phyloP scores from a whole-genome alignment of 2,113 vertebrate species.

The Sander vitreus region DNA sequence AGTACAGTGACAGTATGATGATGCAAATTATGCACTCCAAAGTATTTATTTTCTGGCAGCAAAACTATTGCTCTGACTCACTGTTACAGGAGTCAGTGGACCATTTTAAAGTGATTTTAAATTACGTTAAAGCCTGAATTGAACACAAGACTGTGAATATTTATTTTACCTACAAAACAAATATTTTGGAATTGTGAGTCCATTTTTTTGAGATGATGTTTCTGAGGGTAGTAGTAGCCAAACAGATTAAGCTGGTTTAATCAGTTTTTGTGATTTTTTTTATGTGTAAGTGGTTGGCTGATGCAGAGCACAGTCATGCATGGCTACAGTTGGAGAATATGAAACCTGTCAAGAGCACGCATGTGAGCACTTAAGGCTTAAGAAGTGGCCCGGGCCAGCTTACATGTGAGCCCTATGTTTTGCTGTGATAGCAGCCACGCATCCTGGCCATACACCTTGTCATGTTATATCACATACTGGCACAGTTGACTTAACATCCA shows the following conservation, averaged over 20 bases:
- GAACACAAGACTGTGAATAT: slow-evolving; percentile 1
- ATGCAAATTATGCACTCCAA: slow-evolving; percentile 27
- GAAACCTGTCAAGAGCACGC: slow-evolving; percentile 21
- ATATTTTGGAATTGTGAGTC: neutral
- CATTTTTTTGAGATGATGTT: neutral
- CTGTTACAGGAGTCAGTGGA: neutral
- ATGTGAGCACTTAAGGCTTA: slow-evolving; percentile 44
- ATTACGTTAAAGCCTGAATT: slow-evolving; percentile 1
- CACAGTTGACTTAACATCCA: slow-evolving; percentile 41
- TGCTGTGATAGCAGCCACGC: slow-evolving; percentile 35
- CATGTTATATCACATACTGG: slow-evolving; percentile 49
- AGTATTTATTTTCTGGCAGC: slow-evolving; percentile 33
- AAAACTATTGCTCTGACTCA: slow-evolving; percentile 40
- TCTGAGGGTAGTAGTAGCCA: neutral
- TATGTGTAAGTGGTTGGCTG: neutral
- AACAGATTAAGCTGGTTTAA: slow-evolving; percentile 1
- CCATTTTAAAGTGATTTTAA: neutral
- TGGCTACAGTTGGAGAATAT: slow-evolving; percentile 36
- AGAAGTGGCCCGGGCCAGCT: slow-evolving; percentile 23
- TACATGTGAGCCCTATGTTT: slow-evolving; percentile 23
- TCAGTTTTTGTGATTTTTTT: neutral
- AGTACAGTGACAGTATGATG: slow-evolving; percentile 24
- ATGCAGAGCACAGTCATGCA: slow-evolving; percentile 19
- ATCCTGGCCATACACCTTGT: slow-evolving; percentile 34
- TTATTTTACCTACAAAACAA: slow-evolving; percentile 12